A percentile compares a stretch with the other conserved stretches of the same genome.
Conservation (phyloP, 2,113 vertebrate genomes). For the Leucosticte australis region DNA sequence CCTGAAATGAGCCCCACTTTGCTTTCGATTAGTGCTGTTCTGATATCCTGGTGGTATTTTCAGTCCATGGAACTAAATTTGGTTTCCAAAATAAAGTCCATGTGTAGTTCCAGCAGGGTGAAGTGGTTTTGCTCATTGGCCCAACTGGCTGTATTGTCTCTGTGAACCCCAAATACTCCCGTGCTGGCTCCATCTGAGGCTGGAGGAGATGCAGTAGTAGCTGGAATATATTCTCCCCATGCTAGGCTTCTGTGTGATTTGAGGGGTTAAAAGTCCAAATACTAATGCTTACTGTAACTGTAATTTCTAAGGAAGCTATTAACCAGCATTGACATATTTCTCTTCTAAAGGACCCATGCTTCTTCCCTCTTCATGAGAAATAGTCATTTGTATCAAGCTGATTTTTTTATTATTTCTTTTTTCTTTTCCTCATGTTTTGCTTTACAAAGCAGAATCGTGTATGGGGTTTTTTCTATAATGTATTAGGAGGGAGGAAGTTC, state of each 20-base stretch:
- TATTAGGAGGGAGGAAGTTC: background rate
- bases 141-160: background rate
- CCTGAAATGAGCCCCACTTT: background rate
- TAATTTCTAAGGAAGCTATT: conserved; percentile 22
- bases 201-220: background rate
- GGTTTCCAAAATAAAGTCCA: background rate
- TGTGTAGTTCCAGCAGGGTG: background rate
- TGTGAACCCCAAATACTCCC: background rate
- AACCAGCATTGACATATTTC: background rate
- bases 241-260: background rate
- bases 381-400: background rate
- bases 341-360: background rate
- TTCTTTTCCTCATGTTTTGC: background rate
- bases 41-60: background rate
- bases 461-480: background rate
- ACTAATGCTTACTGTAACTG: background rate
- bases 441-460: background rate
- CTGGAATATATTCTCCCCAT: background rate
- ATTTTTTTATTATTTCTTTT: background rate
- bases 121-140: background rate
- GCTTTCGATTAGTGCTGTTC: background rate
- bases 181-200: background rate
- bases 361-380: background rate
- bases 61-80: background rate
- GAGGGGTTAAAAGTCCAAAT: conserved; percentile 28